phyloP scores from a whole-genome alignment of 2,888 invertebrate genomes.

The Spodoptera exigua region DNA sequence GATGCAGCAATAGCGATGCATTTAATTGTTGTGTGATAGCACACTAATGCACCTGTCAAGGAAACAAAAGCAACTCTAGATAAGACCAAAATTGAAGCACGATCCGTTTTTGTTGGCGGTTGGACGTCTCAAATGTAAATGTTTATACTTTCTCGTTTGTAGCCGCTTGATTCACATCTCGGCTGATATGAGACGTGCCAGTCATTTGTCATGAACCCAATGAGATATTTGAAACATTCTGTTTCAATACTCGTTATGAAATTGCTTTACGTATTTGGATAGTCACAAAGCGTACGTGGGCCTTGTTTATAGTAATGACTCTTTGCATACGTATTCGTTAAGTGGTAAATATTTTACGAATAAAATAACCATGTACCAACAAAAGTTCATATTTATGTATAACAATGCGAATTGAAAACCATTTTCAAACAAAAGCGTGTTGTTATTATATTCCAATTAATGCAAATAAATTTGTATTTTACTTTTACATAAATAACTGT shows the following conservation, averaged over 20 bases:
- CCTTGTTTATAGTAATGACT: slow-evolving; percentile 13
- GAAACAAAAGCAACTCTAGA: slow-evolving; percentile 85
- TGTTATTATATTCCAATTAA: slow-evolving; percentile 29
- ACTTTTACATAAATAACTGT: background rate
- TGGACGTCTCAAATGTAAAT: slow-evolving; percentile 83
- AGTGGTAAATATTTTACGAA: slow-evolving; percentile 37
- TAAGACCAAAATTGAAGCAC: slow-evolving; percentile 86
- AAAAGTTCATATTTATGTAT: slow-evolving; percentile 43
- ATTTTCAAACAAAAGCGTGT: slow-evolving; percentile 29
- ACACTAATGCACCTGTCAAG: slow-evolving; percentile 89
- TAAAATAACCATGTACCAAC: slow-evolving; percentile 25
- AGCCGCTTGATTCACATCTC: slow-evolving; percentile 78
- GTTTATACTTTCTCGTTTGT: slow-evolving; percentile 86
- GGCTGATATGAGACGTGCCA: slow-evolving; percentile 76
- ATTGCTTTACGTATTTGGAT: slow-evolving; percentile 25
- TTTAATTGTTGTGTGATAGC: slow-evolving; percentile 88
- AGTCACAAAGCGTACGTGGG: slow-evolving; percentile 1
- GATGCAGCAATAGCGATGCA: slow-evolving; percentile 83
- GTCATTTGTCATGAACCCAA: slow-evolving; percentile 82
- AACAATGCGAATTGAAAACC: slow-evolving; percentile 20
- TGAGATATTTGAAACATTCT: slow-evolving; percentile 55
- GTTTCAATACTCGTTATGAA: slow-evolving; percentile 41
- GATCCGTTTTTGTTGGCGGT: slow-evolving; percentile 73
- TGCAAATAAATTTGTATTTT: slow-evolving; percentile 25
- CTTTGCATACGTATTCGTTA: slow-evolving; percentile 10